Conservation (phyloP, 2,797 vertebrate species). For the Acanthurus leucopareius region DNA sequence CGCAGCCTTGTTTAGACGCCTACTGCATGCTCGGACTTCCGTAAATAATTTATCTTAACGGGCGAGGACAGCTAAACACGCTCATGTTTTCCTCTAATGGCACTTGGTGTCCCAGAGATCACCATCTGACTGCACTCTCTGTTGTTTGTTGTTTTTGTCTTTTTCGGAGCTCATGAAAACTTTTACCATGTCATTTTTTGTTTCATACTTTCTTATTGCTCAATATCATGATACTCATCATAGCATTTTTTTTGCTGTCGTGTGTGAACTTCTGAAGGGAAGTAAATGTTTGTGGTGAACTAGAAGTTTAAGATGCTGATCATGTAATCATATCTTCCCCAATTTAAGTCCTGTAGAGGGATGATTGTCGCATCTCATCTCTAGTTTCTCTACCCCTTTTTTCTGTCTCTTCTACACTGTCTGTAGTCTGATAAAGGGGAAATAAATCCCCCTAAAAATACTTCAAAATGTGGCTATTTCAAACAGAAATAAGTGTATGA, state of each 20-base stretch:
- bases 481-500: neutral
- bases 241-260: neutral
- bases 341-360: neutral
- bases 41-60: slow-evolving; percentile 76
- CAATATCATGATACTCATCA: neutral
- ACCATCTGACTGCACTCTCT: neutral
- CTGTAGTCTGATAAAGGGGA: neutral
- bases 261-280: neutral
- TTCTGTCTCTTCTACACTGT: neutral
- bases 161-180: neutral
- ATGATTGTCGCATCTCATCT: neutral
- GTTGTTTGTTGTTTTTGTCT: neutral
- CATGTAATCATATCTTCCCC: neutral
- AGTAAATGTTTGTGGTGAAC: neutral
- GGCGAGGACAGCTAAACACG: slow-evolving; percentile 61
- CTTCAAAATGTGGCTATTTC: neutral
- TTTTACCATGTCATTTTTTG: neutral
- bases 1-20: slow-evolving; percentile 53
- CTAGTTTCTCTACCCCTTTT: neutral
- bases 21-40: slow-evolving; percentile 52
- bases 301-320: neutral
- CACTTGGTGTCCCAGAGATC: slow-evolving; percentile 9
- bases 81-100: slow-evolving; percentile 17
- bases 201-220: neutral
- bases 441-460: neutral